These are phyloP conservation scores for Mola mola DNA, from an alignment of 2,113 vertebrate genomes.

Conservation along the genomic window DNA sequence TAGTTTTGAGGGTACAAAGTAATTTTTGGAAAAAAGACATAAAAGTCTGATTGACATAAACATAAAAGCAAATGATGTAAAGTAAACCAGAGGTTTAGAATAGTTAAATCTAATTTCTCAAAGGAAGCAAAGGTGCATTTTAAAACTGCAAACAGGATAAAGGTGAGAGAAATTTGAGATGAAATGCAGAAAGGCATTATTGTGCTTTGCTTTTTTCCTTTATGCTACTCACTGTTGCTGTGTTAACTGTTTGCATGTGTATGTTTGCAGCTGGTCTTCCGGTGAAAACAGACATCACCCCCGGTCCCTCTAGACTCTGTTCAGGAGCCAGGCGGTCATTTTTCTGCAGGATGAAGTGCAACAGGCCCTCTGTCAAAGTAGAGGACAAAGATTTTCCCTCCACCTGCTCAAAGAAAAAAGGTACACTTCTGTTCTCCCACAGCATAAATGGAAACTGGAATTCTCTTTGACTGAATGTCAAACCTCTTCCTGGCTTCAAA, in stretches of 20 bases:
- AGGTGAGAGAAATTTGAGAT: too few relatives aligned
- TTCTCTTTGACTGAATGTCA: neutral
- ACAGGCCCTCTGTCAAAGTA: slow-evolving; percentile 95
- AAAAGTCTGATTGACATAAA: too few relatives aligned
- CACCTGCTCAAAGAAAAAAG: slow-evolving; percentile 99
- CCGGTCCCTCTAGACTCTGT: slow-evolving; percentile 93
- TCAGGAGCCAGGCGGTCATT: slow-evolving; percentile 96
- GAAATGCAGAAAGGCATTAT: too few relatives aligned
- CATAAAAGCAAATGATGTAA: too few relatives aligned
- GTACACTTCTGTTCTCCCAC: slow-evolving; percentile 65
- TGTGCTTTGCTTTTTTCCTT: too few relatives aligned
- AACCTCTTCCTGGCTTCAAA: neutral
- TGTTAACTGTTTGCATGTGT: slow-evolving; percentile 1
- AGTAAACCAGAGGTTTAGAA: too few relatives aligned
- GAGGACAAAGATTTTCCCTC: slow-evolving; percentile 98
- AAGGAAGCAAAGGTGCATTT: too few relatives aligned
- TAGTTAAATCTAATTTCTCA: too few relatives aligned
- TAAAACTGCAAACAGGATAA: too few relatives aligned
- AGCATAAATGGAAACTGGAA: neutral
- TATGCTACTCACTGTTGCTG: neutral
- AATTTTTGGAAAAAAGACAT: too few relatives aligned
- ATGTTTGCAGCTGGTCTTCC: slow-evolving; percentile 91
- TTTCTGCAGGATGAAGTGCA: slow-evolving; percentile 99
- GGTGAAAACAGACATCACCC: slow-evolving; percentile 96
- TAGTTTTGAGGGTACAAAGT: too few relatives aligned